Conservation (phyloP, 2,113 vertebrate genomes). For the Serinus canaria region DNA sequence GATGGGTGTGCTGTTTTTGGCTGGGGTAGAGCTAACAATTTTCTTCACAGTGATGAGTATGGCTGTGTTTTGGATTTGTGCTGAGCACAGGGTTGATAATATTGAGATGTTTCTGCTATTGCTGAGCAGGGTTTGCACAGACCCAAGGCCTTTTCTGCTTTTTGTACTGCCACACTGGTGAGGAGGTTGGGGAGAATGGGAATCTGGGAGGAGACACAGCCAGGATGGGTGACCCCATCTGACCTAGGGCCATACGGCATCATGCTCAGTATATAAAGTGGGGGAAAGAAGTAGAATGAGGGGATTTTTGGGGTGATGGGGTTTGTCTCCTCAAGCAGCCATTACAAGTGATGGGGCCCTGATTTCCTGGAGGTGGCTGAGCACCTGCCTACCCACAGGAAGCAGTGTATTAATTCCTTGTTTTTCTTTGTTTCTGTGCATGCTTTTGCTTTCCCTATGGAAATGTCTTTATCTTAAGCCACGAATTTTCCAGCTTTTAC, state of each 20-base stretch:
- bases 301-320: not conserved
- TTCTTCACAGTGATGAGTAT: not conserved
- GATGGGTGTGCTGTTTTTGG: not conserved
- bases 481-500: not conserved
- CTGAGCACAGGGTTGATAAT: not conserved
- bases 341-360: not conserved
- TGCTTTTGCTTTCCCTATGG: not conserved
- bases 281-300: not conserved
- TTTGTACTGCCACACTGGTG: fast-evolving
- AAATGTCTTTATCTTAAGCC: not conserved
- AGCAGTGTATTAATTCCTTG: not conserved
- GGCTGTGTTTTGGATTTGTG: not conserved
- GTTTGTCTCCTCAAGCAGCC: not conserved
- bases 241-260: not conserved
- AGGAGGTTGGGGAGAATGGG: not conserved
- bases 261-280: not conserved
- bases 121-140: not conserved
- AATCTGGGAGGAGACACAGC: not conserved
- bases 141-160: not conserved
- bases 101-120: not conserved
- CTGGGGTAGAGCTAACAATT: not conserved
- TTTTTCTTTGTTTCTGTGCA: not conserved
- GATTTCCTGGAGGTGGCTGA: not conserved
- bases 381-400: not conserved
- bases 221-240: not conserved